Evolutionary conservation across 2,888 invertebrate species (phyloP).

Genomic region (Mythimna loreyi): DNA sequence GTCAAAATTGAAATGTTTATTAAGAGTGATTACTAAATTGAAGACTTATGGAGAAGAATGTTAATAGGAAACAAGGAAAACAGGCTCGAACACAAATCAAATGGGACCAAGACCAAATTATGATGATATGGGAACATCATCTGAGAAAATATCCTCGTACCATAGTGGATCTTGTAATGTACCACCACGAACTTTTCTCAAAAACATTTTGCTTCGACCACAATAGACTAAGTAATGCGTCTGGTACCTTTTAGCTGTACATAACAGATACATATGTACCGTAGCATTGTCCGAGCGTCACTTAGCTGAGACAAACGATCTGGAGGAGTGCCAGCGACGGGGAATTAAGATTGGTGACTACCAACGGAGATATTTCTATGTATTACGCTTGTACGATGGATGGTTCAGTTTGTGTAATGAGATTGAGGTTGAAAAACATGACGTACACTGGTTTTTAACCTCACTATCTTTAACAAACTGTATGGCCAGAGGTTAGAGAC

Average conservation of each 20-base stretch:
- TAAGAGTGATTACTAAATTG: not conserved
- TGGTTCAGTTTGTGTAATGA: slow-evolving; percentile 27
- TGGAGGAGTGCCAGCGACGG: slow-evolving; percentile 63
- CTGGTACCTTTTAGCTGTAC: slow-evolving; percentile 48
- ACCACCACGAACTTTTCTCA: slow-evolving; percentile 8
- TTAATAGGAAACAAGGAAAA: not conserved
- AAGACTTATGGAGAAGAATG: not conserved
- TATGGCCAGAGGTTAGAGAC: not conserved
- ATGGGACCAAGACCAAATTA: not conserved
- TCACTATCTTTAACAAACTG: not conserved
- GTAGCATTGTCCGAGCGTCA: slow-evolving; percentile 62
- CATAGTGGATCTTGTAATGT: not conserved
- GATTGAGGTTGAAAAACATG: slow-evolving; percentile 17
- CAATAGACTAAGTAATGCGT: slow-evolving; percentile 45
- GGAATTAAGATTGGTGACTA: slow-evolving; percentile 64
- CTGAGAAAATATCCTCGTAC: not conserved
- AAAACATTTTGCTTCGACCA: slow-evolving; percentile 21
- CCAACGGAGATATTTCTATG: slow-evolving; percentile 54
- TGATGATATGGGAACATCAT: not conserved
- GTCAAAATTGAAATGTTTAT: not conserved
- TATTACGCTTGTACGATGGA: slow-evolving; percentile 46
- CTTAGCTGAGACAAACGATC: slow-evolving; percentile 63
- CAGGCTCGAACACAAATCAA: too few species aligned
- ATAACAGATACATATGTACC: slow-evolving; percentile 54
- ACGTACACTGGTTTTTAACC: not conserved